A percentile compares a stretch with the other conserved stretches of the same genome.
Evolutionary conservation across 2,113 vertebrate species (phyloP).

Genomic region (Crypturellus undulatus): DNA sequence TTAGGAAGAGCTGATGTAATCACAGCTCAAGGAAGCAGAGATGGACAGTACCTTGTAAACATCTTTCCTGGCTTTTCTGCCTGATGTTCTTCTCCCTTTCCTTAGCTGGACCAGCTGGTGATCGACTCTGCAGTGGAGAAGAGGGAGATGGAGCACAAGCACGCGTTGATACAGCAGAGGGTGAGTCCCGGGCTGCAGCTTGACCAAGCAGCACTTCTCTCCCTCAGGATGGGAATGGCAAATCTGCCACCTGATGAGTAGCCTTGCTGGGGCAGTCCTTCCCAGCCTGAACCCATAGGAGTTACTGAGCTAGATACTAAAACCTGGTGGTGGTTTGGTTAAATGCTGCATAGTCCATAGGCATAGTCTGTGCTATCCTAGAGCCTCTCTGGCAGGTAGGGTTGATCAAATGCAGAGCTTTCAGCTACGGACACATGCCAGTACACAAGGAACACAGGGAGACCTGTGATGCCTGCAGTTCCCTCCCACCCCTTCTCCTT

Average conservation of each 20-base stretch:
- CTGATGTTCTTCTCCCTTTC: not conserved
- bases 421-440: not conserved
- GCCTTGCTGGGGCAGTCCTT: not conserved
- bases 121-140: slow-evolving; percentile 97
- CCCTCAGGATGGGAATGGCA: not conserved
- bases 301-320: not conserved
- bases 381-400: not conserved
- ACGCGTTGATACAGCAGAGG: slow-evolving; percentile 94
- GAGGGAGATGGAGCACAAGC: slow-evolving; percentile 97
- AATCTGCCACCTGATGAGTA: not conserved
- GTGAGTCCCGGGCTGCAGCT: slow-evolving; percentile 73
- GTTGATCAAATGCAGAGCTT: not conserved
- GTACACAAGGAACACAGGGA: no score
- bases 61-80: not conserved
- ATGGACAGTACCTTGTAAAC: not conserved
- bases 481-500: not conserved
- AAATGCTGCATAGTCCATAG: not conserved
- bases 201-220: not conserved
- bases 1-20: not conserved
- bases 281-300: not conserved
- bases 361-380: not conserved
- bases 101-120: slow-evolving; percentile 96
- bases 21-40: not conserved
- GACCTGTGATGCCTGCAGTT: not conserved
- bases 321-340: not conserved